phyloP scores from a whole-genome alignment of 2,797 vertebrate species.

The Helostoma temminkii region DNA sequence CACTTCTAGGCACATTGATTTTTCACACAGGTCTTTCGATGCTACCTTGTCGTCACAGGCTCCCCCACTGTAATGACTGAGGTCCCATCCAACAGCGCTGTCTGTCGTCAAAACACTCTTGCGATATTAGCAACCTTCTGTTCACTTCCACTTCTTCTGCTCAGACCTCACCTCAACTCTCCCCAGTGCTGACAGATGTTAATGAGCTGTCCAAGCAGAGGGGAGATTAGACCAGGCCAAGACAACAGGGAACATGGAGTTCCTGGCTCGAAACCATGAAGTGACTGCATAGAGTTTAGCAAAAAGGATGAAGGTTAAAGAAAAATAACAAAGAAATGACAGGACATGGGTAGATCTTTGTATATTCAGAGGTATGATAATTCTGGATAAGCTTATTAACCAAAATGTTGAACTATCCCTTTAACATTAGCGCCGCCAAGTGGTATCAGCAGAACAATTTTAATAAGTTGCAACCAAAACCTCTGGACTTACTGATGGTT shows the following conservation, averaged over 20 bases:
- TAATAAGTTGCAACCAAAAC: neutral
- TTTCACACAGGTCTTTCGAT: conserved; percentile 17
- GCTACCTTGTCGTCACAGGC: neutral
- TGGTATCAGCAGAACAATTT: conserved; percentile 1
- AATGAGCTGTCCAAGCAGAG: conserved; percentile 58
- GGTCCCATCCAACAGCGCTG: conserved; percentile 23
- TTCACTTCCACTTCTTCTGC: conserved; percentile 32
- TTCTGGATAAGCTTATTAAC: neutral
- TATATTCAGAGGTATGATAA: neutral
- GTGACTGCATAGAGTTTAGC: conserved; percentile 22
- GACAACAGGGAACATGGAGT: conserved; percentile 41
- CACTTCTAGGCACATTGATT: neutral
- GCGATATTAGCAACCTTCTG: conserved; percentile 38
- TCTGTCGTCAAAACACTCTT: conserved; percentile 49
- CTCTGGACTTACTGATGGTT: neutral
- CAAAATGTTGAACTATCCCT: too few relatives aligned
- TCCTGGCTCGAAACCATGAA: conserved; percentile 46
- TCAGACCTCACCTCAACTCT: conserved; percentile 55
- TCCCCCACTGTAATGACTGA: conserved; percentile 14
- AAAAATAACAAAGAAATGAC: conserved; percentile 1
- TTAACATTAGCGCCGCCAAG: neutral
- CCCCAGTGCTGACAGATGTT: conserved; percentile 63
- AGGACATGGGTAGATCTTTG: neutral
- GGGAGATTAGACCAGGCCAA: conserved; percentile 50
- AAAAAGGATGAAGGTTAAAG: conserved; percentile 5